Conservation (phyloP, 1,140 invertebrate species). For the Tetramorium alpestre region DNA sequence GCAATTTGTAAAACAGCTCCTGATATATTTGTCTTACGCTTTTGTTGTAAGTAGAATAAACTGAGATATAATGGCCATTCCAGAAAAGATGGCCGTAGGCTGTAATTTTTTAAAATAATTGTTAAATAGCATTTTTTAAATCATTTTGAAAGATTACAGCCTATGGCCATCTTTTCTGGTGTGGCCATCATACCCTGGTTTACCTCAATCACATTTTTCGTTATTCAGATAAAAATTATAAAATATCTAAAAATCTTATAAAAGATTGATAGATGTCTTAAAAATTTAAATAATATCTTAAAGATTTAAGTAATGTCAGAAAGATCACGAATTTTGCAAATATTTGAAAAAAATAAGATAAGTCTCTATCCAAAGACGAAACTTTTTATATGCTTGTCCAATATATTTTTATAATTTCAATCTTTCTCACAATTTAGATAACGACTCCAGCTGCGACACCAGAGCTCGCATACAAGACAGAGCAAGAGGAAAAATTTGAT, state of each 20-base stretch:
- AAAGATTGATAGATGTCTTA: not conserved
- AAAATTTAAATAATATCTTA: not conserved
- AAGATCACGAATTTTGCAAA: not conserved
- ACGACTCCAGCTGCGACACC: constrained; percentile 72
- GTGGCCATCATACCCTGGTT: too few species aligned
- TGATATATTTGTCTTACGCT: not conserved
- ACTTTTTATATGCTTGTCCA: not conserved
- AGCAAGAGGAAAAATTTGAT: constrained; percentile 75
- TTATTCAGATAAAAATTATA: not conserved
- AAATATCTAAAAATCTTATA: not conserved
- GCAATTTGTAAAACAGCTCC: not conserved
- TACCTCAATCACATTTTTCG: not conserved
- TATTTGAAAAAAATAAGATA: not conserved
- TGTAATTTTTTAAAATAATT: too few species aligned
- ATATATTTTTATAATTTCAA: not conserved
- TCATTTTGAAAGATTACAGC: too few species aligned
- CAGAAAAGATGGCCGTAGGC: too few species aligned
- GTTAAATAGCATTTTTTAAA: too few species aligned
- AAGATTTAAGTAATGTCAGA: not conserved
- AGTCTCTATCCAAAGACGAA: not conserved
- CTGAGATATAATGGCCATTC: too few species aligned
- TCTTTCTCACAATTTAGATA: constrained; percentile 70
- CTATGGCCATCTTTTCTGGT: too few species aligned
- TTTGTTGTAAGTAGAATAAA: not conserved
- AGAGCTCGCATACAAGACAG: constrained; percentile 66